Conservation (phyloP, 2,888 invertebrate species). For the Cantharis rustica region DNA sequence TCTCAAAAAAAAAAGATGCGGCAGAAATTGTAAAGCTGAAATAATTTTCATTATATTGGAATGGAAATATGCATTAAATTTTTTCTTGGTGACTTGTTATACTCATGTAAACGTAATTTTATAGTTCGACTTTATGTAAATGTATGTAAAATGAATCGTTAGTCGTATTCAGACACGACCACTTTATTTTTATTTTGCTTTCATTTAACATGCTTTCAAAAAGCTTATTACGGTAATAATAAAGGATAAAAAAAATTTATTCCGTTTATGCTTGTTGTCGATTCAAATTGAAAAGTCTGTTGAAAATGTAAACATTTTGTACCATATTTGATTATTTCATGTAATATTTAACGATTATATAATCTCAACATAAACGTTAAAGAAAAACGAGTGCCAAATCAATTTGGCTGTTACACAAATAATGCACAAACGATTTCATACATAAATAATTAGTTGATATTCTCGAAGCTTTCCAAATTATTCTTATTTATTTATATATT, state of each 20-base stretch:
- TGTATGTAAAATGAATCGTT: not conserved
- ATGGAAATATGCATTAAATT: not conserved
- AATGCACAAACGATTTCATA: not conserved
- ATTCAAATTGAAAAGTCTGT: not conserved
- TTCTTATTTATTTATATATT: slow-evolving; percentile 7
- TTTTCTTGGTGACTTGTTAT: not conserved
- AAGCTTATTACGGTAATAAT: not conserved
- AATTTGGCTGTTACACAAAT: not conserved
- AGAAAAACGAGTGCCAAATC: not conserved
- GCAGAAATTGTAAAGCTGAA: not conserved
- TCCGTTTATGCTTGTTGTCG: not conserved
- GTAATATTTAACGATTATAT: not conserved
- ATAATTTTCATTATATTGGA: not conserved
- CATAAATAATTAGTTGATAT: not conserved
- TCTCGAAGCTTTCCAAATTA: not conserved
- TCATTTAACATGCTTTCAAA: not conserved
- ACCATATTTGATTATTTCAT: not conserved
- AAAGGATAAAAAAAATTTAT: not conserved
- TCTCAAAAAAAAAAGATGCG: not conserved
- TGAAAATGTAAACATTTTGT: not conserved
- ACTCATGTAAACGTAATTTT: not conserved
- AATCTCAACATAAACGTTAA: not conserved
- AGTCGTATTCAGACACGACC: not conserved
- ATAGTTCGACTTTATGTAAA: not conserved
- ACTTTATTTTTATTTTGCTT: not conserved